Evolutionary conservation across 1,140 invertebrate species (phyloP).

Genomic region (Octopus bimaculoides): DNA sequence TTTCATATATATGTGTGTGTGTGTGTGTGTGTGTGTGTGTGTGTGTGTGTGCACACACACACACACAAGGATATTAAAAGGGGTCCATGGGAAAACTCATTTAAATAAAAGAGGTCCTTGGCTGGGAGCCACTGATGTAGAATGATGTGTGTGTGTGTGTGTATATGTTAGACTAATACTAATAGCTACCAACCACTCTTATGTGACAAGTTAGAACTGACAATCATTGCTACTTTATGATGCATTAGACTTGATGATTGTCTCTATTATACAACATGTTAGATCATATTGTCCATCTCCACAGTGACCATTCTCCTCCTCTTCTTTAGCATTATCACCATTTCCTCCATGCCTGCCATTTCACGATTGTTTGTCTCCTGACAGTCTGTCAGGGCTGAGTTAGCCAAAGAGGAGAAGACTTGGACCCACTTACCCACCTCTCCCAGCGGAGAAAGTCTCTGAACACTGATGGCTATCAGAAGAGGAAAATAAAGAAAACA

Average conservation of each 20-base stretch:
- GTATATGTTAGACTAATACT: no score
- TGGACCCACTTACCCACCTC: conserved; percentile 6
- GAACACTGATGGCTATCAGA: not conserved
- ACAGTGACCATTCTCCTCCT: not conserved
- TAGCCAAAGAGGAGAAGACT: not conserved
- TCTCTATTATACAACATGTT: not conserved
- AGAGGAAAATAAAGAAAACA: not conserved
- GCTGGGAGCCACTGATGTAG: no score
- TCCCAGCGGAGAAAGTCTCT: not conserved
- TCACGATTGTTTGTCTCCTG: not conserved
- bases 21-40: no score
- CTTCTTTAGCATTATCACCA: not conserved
- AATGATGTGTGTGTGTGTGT: no score
- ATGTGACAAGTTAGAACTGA: not conserved
- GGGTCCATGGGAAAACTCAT: no score
- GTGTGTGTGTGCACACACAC: no score
- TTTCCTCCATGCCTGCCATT: not conserved
- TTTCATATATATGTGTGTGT: no score
- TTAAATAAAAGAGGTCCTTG: no score
- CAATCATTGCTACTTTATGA: not conserved
- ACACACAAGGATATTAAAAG: no score
- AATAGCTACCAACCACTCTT: no score
- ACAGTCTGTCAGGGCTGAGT: not conserved
- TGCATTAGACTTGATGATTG: not conserved
- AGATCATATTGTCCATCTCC: not conserved